These are phyloP conservation scores for Paracentrotus lividus DNA, from an alignment of 53 echinoderm and acorn worm species.

Conservation along the genomic window DNA sequence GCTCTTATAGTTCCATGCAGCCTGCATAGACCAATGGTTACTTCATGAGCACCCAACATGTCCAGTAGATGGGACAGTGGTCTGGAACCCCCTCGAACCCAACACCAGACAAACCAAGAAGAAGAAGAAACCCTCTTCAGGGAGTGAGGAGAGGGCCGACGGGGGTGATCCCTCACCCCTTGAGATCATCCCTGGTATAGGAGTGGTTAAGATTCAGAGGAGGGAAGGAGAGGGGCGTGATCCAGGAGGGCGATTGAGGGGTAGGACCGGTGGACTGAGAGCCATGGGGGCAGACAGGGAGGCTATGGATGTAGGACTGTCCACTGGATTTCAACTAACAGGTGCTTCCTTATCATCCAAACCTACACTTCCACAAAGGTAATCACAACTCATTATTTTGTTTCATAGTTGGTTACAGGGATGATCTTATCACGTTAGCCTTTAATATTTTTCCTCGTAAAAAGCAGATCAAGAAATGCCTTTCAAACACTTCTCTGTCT, in stretches of 20 bases:
- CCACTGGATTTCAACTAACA: conserved; percentile 83
- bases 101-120: conserved; percentile 5
- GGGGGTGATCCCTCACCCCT: background rate
- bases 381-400: background rate
- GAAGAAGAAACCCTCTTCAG: conserved; percentile 42
- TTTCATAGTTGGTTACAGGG: too few relatives aligned
- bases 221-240: too few relatives aligned
- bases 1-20: conserved; percentile 85
- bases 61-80: conserved; percentile 92
- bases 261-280: conserved; percentile 53
- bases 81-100: conserved; percentile 83
- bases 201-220: conserved; percentile 36
- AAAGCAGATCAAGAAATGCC: too few relatives aligned
- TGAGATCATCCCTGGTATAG: conserved; percentile 59
- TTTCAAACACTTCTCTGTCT: too few relatives aligned
- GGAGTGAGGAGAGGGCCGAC: conserved; percentile 29
- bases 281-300: conserved; percentile 46
- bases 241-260: conserved; percentile 39
- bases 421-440: too few relatives aligned
- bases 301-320: conserved; percentile 58
- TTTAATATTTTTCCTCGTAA: too few relatives aligned
- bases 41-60: conserved; percentile 95
- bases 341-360: conserved; percentile 80
- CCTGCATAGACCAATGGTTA: conserved; percentile 95
- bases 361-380: conserved; percentile 46